Evolutionary conservation across 2,797 vertebrate species (phyloP).

Genomic region (Xiphophorus birchmanni): DNA sequence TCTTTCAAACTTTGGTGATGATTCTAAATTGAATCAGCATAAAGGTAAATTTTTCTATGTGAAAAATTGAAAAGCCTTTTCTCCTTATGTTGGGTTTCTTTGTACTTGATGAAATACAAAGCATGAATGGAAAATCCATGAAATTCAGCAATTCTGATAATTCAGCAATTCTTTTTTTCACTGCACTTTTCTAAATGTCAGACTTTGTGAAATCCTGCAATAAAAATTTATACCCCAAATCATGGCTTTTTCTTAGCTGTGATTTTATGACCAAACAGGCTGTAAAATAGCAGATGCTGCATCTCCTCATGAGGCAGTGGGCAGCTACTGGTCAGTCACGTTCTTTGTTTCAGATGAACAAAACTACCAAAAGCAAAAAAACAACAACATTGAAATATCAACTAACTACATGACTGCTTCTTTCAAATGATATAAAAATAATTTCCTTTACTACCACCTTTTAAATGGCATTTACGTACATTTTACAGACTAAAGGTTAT

Average conservation of each 20-base stretch:
- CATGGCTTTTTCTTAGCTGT: neutral
- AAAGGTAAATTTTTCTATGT: slow-evolving; percentile 27
- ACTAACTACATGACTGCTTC: too few species aligned
- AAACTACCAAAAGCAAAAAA: too few species aligned
- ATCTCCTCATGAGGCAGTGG: too few species aligned
- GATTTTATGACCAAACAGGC: too few species aligned
- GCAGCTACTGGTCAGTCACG: too few species aligned
- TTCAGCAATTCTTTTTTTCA: slow-evolving; percentile 32
- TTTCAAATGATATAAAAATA: neutral
- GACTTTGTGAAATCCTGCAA: neutral
- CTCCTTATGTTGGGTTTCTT: slow-evolving; percentile 27
- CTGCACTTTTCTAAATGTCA: neutral
- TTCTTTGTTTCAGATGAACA: too few species aligned
- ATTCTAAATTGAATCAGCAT: slow-evolving; percentile 37
- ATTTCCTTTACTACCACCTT: neutral
- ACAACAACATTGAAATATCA: too few species aligned
- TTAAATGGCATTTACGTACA: neutral
- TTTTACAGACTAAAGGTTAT: neutral
- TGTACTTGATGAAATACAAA: slow-evolving; percentile 25
- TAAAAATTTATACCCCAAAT: neutral
- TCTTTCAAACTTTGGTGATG: slow-evolving; percentile 23
- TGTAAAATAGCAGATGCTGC: neutral
- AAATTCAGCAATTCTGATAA: slow-evolving; percentile 38
- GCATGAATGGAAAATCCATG: slow-evolving; percentile 46
- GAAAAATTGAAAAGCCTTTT: slow-evolving; percentile 33